Percentiles rank a stretch among this genome's conserved stretches.
These are phyloP conservation scores for Sebastes trivittatus DNA, from an alignment of 2,797 vertebrate genomes.

Conservation along the genomic window DNA sequence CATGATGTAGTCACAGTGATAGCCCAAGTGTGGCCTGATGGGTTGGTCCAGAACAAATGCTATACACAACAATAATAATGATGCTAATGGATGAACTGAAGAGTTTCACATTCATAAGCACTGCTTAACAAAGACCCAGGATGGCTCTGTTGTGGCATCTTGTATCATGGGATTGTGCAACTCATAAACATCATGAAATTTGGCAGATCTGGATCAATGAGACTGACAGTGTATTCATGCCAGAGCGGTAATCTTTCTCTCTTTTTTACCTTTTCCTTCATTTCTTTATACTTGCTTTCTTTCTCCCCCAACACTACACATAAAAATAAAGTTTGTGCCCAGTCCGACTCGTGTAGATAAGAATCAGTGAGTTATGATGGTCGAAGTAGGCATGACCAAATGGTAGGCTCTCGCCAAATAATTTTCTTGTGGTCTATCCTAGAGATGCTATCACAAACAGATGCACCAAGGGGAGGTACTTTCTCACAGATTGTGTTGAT, in stretches of 20 bases:
- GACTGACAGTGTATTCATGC: slow-evolving; percentile 40
- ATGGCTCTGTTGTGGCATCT: slow-evolving; percentile 54
- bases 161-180: slow-evolving; percentile 56
- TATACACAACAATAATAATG: neutral
- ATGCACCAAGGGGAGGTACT: slow-evolving; percentile 12
- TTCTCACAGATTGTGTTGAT: slow-evolving; percentile 26
- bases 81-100: neutral
- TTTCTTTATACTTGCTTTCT: slow-evolving; percentile 4
- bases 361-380: slow-evolving; percentile 32
- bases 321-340: neutral
- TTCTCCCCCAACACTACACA: neutral
- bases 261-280: neutral
- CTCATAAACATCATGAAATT: slow-evolving; percentile 63
- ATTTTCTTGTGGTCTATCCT: slow-evolving; percentile 45
- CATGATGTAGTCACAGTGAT: neutral
- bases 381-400: slow-evolving; percentile 34
- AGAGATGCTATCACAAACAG: slow-evolving; percentile 52
- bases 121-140: slow-evolving; percentile 46
- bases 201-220: slow-evolving; percentile 14
- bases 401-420: slow-evolving; percentile 14
- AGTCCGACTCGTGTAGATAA: slow-evolving; percentile 23
- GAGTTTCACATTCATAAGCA: slow-evolving; percentile 53
- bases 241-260: slow-evolving; percentile 25
- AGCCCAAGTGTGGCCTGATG: neutral
- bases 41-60: neutral